Percentiles rank a stretch among this genome's conserved stretches.
phyloP scores from a whole-genome alignment of 2,888 invertebrate genomes.

The Nephrotoma appendiculata region DNA sequence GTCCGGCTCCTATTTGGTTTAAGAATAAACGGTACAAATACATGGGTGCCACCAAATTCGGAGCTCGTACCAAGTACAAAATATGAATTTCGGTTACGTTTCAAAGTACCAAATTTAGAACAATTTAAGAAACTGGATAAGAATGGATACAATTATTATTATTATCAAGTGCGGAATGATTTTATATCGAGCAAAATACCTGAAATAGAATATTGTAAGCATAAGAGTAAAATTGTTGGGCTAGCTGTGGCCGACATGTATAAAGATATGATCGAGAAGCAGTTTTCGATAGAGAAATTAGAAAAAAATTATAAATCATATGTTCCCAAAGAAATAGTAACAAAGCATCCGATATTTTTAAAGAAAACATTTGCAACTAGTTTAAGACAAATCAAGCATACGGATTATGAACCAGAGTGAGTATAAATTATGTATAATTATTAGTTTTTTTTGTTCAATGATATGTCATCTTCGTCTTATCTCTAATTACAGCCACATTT shows the following conservation, averaged over 20 bases:
- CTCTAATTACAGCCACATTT: not conserved
- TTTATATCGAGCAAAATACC: constrained; percentile 64
- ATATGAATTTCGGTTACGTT: constrained; percentile 67
- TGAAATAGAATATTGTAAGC: constrained; percentile 63
- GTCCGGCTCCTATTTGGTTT: constrained; percentile 66
- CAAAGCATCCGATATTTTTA: constrained; percentile 58
- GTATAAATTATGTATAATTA: constrained; percentile 15
- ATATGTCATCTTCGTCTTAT: not conserved
- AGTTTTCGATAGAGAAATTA: constrained; percentile 47
- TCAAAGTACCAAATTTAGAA: constrained; percentile 42
- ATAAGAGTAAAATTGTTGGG: constrained; percentile 64
- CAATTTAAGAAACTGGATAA: constrained; percentile 40
- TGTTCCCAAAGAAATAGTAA: constrained; percentile 64
- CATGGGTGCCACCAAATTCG: constrained; percentile 56
- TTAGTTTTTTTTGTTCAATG: not conserved
- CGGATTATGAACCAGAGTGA: constrained; percentile 44
- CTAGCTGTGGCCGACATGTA: constrained; percentile 80
- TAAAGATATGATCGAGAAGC: constrained; percentile 64
- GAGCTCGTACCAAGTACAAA: constrained; percentile 35
- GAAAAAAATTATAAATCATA: constrained; percentile 69
- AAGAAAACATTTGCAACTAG: constrained; percentile 59
- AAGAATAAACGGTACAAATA: constrained; percentile 43
- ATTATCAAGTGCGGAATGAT: constrained; percentile 70
- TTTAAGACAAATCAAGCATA: constrained; percentile 39
- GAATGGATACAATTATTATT: constrained; percentile 71